Evolutionary conservation across 2,797 vertebrate species (phyloP).

Genomic region (Amazona ochrocephala): DNA sequence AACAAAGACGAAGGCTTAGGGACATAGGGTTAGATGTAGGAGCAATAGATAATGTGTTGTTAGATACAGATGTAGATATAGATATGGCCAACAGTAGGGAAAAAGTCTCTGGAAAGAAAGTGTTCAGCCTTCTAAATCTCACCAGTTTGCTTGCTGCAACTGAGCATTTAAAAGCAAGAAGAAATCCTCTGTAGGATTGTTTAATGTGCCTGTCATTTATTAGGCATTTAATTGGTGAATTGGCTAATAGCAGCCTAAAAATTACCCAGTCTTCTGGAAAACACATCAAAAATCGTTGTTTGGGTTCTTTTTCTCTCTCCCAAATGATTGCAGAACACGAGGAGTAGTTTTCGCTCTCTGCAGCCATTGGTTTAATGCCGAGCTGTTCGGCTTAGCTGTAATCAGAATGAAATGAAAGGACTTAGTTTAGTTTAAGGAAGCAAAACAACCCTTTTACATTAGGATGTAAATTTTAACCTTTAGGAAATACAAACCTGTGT

Average conservation of each 20-base stretch:
- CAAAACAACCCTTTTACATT: background rate
- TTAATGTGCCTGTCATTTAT: background rate
- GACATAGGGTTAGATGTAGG: background rate
- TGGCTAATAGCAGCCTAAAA: background rate
- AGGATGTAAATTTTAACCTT: background rate
- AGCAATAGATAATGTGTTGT: background rate
- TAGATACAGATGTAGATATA: background rate
- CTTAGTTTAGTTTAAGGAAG: background rate
- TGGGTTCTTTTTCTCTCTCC: background rate
- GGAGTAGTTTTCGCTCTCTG: background rate
- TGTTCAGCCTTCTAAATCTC: background rate
- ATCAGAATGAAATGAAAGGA: background rate
- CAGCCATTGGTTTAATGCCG: background rate
- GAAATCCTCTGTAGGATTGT: background rate
- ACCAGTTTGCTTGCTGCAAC: background rate
- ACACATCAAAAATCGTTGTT: background rate
- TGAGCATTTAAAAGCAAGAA: background rate
- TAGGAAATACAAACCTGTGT: background rate
- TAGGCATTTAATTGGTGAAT: background rate
- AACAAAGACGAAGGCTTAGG: background rate
- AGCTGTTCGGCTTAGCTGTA: background rate
- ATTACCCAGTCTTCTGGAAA: conserved; percentile 11
- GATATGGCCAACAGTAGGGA: background rate
- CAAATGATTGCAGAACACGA: background rate
- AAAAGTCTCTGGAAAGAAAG: background rate